Conservation (phyloP, 2,888 invertebrate genomes). For the Cheilosia pagana region DNA sequence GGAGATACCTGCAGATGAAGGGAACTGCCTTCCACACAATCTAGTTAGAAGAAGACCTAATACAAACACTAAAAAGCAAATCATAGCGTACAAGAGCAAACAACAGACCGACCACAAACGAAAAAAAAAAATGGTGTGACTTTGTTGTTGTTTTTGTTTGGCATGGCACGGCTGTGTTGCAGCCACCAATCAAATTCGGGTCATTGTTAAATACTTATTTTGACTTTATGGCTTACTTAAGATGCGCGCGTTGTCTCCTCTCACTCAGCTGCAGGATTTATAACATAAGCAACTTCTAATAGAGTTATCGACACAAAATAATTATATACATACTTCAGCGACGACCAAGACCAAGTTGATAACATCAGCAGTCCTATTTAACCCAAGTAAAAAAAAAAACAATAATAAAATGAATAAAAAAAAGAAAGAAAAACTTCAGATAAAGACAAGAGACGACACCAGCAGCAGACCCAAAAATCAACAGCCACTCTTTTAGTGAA, state of each 20-base stretch:
- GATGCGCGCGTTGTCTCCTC: neutral
- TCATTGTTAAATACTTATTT: slow-evolving; percentile 1
- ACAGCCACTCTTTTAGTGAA: neutral
- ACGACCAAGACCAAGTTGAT: neutral
- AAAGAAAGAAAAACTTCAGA: neutral
- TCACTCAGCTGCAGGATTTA: neutral
- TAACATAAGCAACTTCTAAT: slow-evolving; percentile 6
- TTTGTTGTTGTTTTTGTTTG: neutral
- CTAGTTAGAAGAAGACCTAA: slow-evolving; percentile 32
- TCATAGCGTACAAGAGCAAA: slow-evolving; percentile 23
- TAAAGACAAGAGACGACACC: neutral
- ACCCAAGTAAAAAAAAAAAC: neutral
- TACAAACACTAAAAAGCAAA: slow-evolving; percentile 14
- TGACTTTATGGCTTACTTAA: neutral
- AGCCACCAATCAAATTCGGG: slow-evolving; percentile 17
- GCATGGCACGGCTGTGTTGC: neutral
- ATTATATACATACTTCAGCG: neutral
- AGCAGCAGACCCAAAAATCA: slow-evolving; percentile 2
- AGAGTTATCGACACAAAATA: slow-evolving; percentile 18
- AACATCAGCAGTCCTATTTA: slow-evolving; percentile 16
- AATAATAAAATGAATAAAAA: neutral
- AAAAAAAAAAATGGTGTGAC: slow-evolving; percentile 13
- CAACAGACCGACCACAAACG: neutral
- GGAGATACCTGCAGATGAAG: slow-evolving; percentile 3
- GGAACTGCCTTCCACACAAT: neutral